Evolutionary conservation across 2,888 invertebrate species (phyloP), one percentile per base, ranked within the genome.

Genomic region (Pteria penguin): DNA sequence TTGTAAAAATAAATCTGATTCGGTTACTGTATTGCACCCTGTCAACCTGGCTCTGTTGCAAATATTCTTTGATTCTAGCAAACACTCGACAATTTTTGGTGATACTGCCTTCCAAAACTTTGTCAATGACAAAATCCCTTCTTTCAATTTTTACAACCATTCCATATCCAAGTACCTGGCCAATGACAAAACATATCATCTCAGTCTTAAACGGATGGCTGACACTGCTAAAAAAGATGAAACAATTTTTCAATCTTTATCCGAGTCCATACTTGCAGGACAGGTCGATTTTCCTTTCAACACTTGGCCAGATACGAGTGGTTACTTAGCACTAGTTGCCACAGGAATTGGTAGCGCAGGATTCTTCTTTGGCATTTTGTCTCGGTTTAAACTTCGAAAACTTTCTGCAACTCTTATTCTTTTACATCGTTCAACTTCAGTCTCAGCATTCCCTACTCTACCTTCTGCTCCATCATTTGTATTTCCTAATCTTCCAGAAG

Each of bases 251-350:
- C 31, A n/a, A 31, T 29, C 60, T 11, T 24, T 63, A 22, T 31
- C 71, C 24, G 71, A 63, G 26, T 61, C 71, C 11, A n/a, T 63
- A 32, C 3, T 62, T 4, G 63, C 61, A 33, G 71, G 62, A 32
- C 27, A 62, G 29, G 27, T 55, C 24, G 67, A 67, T 29, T 68
- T 36, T 69, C n/a, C 58, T 22, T 27, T 58, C 22, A 31, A 60
- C 22, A 29, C 58, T 45, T 72, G 72, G 65, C 58, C 45, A 65
- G 58, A 72, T 32, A 36, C 31, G 2, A 57, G 24, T 57, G 31
- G 36, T 22, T 52, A 58, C 2, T 22, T 65, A 2, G 63, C 58
- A 22, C 24, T 55, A 8, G n/a, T n/a, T 26, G 63, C 72, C 18
- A 55, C 63, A 27, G 52, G 33, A 14, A n/a, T 65, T 11, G 54